Percentiles rank a stretch among this genome's conserved stretches.
phyloP scores from a whole-genome alignment of 2,797 vertebrate genomes.

The Dendrocincla tyrannina region DNA sequence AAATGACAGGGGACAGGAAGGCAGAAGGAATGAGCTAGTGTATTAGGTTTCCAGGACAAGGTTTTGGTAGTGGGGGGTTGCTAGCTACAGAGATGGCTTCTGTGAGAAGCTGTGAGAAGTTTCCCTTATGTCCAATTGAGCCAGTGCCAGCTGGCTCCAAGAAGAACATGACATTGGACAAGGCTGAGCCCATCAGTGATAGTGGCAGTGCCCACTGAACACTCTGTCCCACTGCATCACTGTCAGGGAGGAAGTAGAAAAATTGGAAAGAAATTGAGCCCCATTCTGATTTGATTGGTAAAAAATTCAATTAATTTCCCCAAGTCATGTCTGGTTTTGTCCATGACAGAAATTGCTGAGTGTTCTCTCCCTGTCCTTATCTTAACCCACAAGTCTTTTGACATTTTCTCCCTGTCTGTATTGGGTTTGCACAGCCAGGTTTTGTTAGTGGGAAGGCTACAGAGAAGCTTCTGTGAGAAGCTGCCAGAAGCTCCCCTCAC shows the following conservation, averaged over 20 bases:
- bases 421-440: not conserved
- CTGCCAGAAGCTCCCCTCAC: not conserved
- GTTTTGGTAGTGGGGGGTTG: not conserved
- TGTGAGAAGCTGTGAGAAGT: not conserved
- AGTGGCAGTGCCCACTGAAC: too few species aligned
- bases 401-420: not conserved
- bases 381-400: not conserved
- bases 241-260: not conserved
- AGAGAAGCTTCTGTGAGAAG: not conserved
- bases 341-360: not conserved
- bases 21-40: not conserved
- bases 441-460: not conserved
- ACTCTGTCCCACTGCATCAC: not conserved
- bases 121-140: accelerated
- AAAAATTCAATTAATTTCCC: not conserved
- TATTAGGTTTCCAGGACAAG: not conserved
- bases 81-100: not conserved
- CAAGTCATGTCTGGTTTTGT: not conserved
- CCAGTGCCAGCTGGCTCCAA: not conserved
- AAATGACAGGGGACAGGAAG: not conserved
- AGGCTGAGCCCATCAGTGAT: not conserved
- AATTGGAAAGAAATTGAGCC: not conserved
- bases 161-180: accelerated
- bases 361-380: not conserved
- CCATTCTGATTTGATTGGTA: not conserved